Evolutionary conservation across 2,113 vertebrate species (phyloP).

Genomic region (Merops nubicus): DNA sequence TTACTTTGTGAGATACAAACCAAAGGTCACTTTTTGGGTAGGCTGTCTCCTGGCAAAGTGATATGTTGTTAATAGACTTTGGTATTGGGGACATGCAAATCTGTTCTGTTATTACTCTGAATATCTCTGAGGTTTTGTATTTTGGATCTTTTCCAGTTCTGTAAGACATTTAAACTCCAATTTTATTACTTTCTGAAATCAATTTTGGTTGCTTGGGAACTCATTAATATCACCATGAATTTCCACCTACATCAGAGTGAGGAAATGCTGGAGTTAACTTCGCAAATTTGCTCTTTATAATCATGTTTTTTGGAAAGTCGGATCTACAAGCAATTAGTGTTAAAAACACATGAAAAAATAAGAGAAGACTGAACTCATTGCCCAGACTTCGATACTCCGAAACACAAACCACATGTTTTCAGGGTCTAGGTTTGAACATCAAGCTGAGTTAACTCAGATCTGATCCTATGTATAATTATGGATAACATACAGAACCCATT

Average conservation of each 20-base stretch:
- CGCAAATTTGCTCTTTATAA: background rate
- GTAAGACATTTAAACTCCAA: background rate
- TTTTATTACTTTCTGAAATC: conserved; percentile 12
- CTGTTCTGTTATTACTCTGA: background rate
- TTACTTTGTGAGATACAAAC: background rate
- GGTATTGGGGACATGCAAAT: background rate
- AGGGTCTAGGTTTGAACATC: background rate
- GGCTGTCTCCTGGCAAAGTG: background rate
- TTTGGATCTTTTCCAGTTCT: conserved; percentile 2
- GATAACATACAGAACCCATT: background rate
- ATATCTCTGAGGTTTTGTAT: background rate
- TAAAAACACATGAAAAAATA: background rate
- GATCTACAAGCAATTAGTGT: background rate
- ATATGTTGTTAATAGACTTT: background rate
- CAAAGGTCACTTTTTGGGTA: background rate
- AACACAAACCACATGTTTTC: conserved; percentile 26
- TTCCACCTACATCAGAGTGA: background rate
- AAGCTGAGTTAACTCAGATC: conserved; percentile 37
- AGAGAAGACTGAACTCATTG: background rate
- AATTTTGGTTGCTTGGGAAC: background rate
- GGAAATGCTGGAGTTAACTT: background rate
- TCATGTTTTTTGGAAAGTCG: background rate
- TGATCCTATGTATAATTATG: background rate
- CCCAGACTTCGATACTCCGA: background rate
- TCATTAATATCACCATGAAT: background rate